Percentiles rank a stretch among this genome's conserved stretches.
Conservation (phyloP, 1,140 invertebrate species). For the Hyphantria cunea region DNA sequence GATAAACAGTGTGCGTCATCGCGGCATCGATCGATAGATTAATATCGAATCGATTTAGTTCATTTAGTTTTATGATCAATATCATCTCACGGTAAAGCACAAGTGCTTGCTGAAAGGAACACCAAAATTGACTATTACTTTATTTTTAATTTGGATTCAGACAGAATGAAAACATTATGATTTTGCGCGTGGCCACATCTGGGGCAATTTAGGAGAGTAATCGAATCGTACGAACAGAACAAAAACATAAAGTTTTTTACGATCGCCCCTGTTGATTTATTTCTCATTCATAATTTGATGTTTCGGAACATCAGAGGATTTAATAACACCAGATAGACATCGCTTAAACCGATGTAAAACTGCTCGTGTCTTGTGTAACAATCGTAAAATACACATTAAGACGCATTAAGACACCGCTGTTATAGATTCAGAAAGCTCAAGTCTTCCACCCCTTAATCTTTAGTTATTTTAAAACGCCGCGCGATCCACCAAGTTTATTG, state of each 20-base stretch:
- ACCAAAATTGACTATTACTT: constrained; percentile 37
- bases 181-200: constrained; percentile 64
- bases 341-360: constrained; percentile 73
- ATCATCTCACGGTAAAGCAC: constrained; percentile 20
- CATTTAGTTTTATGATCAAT: constrained; percentile 24
- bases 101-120: constrained; percentile 27
- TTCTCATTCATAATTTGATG: constrained; percentile 78
- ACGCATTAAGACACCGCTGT: constrained; percentile 68
- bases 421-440: constrained; percentile 53
- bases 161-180: constrained; percentile 57
- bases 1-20: constrained; percentile 5
- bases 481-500: constrained; percentile 69
- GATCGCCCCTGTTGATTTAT: constrained; percentile 76
- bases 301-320: constrained; percentile 74
- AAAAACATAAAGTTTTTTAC: constrained; percentile 77
- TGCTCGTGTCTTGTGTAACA: constrained; percentile 73
- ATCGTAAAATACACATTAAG: constrained; percentile 80
- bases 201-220: constrained; percentile 67
- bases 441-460: constrained; percentile 75
- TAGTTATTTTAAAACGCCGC: constrained; percentile 74
- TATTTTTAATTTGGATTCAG: constrained; percentile 42
- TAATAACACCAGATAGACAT: constrained; percentile 75
- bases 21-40: constrained; percentile 5
- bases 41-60: constrained; percentile 26
- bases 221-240: constrained; percentile 64